phyloP scores from a whole-genome alignment of 2,888 invertebrate species.

The Idaea dimidiata region DNA sequence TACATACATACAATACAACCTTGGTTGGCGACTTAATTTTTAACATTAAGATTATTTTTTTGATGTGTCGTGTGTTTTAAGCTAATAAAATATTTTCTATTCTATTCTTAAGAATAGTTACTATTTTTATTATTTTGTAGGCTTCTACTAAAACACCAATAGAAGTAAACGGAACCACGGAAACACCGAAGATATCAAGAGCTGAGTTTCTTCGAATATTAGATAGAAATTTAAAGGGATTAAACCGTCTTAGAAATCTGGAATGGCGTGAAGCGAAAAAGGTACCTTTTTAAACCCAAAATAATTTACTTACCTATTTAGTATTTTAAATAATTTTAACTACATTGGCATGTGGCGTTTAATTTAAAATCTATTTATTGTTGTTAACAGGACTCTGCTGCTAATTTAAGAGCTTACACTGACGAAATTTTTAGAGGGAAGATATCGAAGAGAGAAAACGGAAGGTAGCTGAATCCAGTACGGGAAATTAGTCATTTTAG shows the following conservation, averaged over 20 bases:
- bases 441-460: slow-evolving; percentile 40
- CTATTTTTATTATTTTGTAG: background rate
- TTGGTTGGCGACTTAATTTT: too few species aligned
- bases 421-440: slow-evolving; percentile 65
- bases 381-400: slow-evolving; percentile 63
- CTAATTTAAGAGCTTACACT: slow-evolving; percentile 63
- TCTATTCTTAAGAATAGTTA: background rate
- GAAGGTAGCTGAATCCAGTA: slow-evolving; percentile 35
- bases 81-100: too few species aligned
- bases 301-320: too few species aligned
- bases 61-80: too few species aligned
- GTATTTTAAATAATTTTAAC: too few species aligned
- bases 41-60: too few species aligned
- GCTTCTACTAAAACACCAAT: slow-evolving; percentile 1
- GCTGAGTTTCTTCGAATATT: slow-evolving; percentile 69
- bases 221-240: slow-evolving; percentile 71
- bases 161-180: slow-evolving; percentile 57
- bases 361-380: slow-evolving; percentile 13
- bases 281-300: slow-evolving; percentile 37
- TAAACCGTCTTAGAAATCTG: slow-evolving; percentile 65
- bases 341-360: background rate
- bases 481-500: background rate
- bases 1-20: too few species aligned
- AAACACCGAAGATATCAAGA: slow-evolving; percentile 66
- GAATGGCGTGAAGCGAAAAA: slow-evolving; percentile 77